These are phyloP conservation scores for Cyprinodon brontotheroides DNA, from an alignment of 2,113 vertebrate genomes.

Conservation along the genomic window DNA sequence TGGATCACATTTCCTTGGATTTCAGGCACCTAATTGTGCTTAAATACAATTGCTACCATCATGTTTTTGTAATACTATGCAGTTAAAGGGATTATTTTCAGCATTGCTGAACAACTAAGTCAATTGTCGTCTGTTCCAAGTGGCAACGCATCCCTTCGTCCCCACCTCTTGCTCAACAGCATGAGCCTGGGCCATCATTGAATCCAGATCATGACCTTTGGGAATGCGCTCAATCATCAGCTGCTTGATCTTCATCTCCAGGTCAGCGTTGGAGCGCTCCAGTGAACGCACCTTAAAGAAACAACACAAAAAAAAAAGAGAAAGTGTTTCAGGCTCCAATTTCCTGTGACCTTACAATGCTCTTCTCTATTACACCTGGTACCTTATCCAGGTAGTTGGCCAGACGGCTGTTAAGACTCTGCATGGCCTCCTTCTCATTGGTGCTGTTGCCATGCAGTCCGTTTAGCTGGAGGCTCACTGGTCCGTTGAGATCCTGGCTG, in stretches of 20 bases:
- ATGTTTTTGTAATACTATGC: constrained; percentile 47
- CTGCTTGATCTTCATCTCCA: constrained; percentile 84
- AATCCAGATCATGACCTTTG: constrained; percentile 80
- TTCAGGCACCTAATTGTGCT: neutral
- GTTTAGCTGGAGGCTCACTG: constrained; percentile 63
- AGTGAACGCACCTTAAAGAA: constrained; percentile 72
- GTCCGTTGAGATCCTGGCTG: constrained; percentile 75
- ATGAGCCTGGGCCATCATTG: constrained; percentile 81
- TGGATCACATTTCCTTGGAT: constrained; percentile 15
- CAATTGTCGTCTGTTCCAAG: neutral
- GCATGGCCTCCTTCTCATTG: constrained; percentile 91
- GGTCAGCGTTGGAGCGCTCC: constrained; percentile 82
- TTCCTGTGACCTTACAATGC: constrained; percentile 16
- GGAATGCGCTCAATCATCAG: constrained; percentile 80
- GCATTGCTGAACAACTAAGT: neutral
- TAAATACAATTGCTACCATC: constrained; percentile 16
- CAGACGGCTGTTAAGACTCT: constrained; percentile 89
- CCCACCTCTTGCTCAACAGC: constrained; percentile 80
- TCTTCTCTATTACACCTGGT: neutral
- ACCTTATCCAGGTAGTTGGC: constrained; percentile 85
- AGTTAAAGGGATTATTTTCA: neutral
- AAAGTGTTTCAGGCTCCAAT: constrained; percentile 26
- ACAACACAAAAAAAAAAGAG: constrained; percentile 1
- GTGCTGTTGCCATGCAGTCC: constrained; percentile 72
- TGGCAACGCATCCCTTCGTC: neutral